A percentile compares a stretch with the other conserved stretches of the same genome.
phyloP scores from a whole-genome alignment of 2,797 vertebrate species.

The Otolemur crassicaudatus region DNA sequence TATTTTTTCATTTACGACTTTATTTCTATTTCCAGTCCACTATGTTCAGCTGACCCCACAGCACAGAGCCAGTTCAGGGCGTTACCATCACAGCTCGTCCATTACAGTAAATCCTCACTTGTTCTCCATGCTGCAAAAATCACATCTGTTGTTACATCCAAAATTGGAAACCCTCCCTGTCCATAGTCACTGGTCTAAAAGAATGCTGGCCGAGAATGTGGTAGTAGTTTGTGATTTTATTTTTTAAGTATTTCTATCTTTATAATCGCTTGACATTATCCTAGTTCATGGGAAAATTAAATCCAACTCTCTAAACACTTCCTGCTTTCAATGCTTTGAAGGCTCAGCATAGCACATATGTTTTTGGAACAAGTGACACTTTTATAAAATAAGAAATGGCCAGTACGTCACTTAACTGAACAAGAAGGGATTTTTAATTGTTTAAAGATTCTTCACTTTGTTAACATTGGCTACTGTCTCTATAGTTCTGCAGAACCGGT shows the following conservation, averaged over 20 bases:
- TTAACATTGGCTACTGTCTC: neutral
- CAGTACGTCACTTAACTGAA: neutral
- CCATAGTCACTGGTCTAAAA: neutral
- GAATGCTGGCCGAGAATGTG: no score
- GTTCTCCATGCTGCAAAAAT: neutral
- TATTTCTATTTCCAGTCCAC: neutral
- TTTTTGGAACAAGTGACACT: neutral
- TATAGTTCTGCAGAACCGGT: neutral
- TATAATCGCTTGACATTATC: neutral
- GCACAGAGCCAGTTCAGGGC: rapidly evolving
- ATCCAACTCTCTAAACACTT: no score
- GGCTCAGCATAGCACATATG: neutral
- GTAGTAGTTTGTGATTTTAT: neutral
- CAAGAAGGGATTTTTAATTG: neutral
- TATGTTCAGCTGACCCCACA: neutral
- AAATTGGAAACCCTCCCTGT: neutral
- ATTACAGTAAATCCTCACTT: neutral
- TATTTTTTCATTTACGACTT: neutral
- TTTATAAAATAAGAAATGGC: neutral
- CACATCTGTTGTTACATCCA: neutral
- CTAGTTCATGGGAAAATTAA: neutral
- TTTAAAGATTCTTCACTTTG: neutral
- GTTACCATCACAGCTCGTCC: neutral
- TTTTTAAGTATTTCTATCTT: neutral
- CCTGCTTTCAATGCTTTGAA: neutral